Evolutionary conservation across 1,140 invertebrate genomes (phyloP), one percentile per base, ranked within the genome.

Genomic region (Octopus bimaculoides): DNA sequence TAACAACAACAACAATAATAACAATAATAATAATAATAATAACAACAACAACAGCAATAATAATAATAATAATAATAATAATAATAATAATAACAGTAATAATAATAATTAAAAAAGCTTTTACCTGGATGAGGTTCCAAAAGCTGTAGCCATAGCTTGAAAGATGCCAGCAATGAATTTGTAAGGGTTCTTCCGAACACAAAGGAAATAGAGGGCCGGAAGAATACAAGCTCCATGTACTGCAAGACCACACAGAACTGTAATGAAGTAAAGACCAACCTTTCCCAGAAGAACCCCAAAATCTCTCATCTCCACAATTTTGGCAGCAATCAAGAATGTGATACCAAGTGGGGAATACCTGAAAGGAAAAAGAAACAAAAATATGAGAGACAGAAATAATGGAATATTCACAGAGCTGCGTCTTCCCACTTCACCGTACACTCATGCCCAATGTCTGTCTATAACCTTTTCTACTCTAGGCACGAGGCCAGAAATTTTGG

Each of bases 301-400:
- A 81, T 96, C 94, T 10, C 94, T 92, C 87, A 97, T 97, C 85
- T 95, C 95, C 84, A 98, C 91, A 77, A 98, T 94, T 89, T 98
- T 97, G 53, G 94, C 94, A 8, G 95, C 93, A 74, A 98, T 95
- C 74, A 98, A 91, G 90, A 97, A 98, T 77, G 95, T 93, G 4
- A 98, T 96, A 82, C 97, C 96, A 26, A 98, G 89, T 0, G 97
- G 97, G 53, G 96, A 98, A 80, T 97, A 91, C 95, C 96, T 97
- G 88, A 20, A 81, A 79, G 52, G 17, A 71, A 71, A 69, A 14
- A 14, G 26, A 71, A 5, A 41, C 26, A 41, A 3, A 41, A 41
- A 41, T 41, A 41, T 41, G 1, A 41, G 26, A 41, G 26, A 41
- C 1, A 41, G 1, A 41, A 41, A 41, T 41, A 41, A 41, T 41